Conservation (phyloP, 2,113 vertebrate species). For the Cyphomyrus plagiostoma region DNA sequence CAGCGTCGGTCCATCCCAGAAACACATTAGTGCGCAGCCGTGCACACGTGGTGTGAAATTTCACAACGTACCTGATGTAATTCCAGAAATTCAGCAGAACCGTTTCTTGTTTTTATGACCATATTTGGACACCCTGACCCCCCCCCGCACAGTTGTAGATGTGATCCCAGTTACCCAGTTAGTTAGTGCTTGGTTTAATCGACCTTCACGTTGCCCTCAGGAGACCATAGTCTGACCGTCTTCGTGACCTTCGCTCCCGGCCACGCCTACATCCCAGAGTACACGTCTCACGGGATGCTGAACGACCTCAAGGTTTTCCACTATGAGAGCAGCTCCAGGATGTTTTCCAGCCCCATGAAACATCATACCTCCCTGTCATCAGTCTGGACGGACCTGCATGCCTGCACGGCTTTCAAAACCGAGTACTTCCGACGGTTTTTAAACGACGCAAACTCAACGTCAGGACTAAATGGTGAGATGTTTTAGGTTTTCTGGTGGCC, state of each 20-base stretch:
- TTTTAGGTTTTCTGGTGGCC: not conserved
- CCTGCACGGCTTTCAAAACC: constrained; percentile 3
- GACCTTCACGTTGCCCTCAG: not conserved
- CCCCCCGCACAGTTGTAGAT: not conserved
- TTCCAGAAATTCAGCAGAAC: not conserved
- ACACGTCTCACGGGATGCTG: constrained; percentile 10
- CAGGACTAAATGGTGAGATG: constrained; percentile 12
- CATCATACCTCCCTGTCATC: constrained; percentile 3
- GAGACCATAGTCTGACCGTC: constrained; percentile 15
- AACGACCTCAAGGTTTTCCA: constrained; percentile 15
- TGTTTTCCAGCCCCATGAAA: constrained; percentile 9
- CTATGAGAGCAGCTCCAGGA: not conserved
- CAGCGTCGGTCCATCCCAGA: not conserved
- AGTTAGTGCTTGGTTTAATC: not conserved
- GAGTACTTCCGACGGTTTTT: constrained; percentile 9
- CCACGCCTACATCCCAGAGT: constrained; percentile 16
- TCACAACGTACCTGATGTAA: not conserved
- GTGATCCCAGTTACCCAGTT: not conserved
- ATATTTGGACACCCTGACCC: not conserved
- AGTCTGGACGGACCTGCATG: constrained; percentile 15
- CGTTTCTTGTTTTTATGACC: not conserved
- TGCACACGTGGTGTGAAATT: not conserved
- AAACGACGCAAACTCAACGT: constrained; percentile 7
- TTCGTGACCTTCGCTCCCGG: constrained; percentile 10
- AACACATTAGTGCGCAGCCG: not conserved